These are phyloP conservation scores for Pararge aegeria DNA, from an alignment of 1,140 invertebrate species.

Conservation along the genomic window DNA sequence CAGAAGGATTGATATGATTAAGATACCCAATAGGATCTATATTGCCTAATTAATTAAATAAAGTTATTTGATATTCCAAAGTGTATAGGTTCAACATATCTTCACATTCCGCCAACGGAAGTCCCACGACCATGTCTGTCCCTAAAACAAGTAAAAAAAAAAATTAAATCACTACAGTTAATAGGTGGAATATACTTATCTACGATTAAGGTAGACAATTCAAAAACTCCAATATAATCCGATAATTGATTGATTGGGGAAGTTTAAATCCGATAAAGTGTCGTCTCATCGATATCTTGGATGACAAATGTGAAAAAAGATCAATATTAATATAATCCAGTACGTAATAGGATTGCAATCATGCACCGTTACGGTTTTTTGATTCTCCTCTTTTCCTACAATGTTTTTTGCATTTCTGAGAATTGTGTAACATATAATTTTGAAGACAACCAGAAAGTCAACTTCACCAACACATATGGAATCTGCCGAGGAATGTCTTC, in stretches of 20 bases:
- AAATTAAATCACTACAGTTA: neutral
- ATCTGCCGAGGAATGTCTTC: neutral
- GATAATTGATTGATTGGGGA: slow-evolving; percentile 11
- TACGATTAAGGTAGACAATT: neutral
- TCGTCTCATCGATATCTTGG: slow-evolving; percentile 26
- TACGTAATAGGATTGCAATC: neutral
- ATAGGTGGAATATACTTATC: neutral
- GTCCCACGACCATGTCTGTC: too few species aligned
- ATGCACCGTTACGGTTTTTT: slow-evolving; percentile 19
- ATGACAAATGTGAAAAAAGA: slow-evolving; percentile 5
- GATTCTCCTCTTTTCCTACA: slow-evolving; percentile 7
- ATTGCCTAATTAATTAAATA: too few species aligned
- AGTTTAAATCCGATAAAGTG: slow-evolving; percentile 11
- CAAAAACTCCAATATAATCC: slow-evolving; percentile 4
- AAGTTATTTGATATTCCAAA: too few species aligned
- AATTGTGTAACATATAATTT: slow-evolving; percentile 23
- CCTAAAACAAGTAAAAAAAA: too few species aligned
- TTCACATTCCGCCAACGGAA: too few species aligned
- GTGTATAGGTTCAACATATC: too few species aligned
- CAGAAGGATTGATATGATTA: too few species aligned
- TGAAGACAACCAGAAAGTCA: neutral
- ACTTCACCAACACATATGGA: slow-evolving; percentile 4
- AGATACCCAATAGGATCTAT: too few species aligned
- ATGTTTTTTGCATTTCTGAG: slow-evolving; percentile 12
- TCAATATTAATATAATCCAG: slow-evolving; percentile 7